A percentile compares a stretch with the other conserved stretches of the same genome.
Evolutionary conservation across 2,113 vertebrate species (phyloP).

Genomic region (Spermophilus dauricus): DNA sequence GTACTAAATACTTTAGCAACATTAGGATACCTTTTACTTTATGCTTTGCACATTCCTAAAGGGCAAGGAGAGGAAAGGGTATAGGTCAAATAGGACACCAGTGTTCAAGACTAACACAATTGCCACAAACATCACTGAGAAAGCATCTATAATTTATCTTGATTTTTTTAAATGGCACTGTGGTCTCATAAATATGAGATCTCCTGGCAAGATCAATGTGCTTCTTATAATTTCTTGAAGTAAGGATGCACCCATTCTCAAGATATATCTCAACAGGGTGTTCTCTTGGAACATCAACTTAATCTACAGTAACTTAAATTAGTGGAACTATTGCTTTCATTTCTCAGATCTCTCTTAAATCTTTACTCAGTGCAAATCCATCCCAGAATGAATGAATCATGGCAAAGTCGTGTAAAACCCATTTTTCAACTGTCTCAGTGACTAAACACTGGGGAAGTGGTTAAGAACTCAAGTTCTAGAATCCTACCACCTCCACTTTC

Average conservation of each 20-base stretch:
- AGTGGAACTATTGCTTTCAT: slow-evolving; percentile 28
- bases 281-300: neutral
- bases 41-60: neutral
- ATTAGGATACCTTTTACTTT: neutral
- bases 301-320: slow-evolving; percentile 49
- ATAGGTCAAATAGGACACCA: neutral
- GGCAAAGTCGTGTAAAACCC: slow-evolving; percentile 25
- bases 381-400: slow-evolving; percentile 64
- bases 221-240: slow-evolving; percentile 53
- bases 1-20: neutral
- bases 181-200: slow-evolving; percentile 41
- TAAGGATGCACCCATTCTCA: neutral
- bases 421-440: slow-evolving; percentile 35
- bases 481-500: neutral
- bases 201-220: slow-evolving; percentile 26
- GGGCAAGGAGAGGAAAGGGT: neutral
- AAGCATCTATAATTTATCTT: neutral
- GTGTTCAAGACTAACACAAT: neutral
- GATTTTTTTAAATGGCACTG: neutral
- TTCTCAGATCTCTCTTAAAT: slow-evolving; percentile 48
- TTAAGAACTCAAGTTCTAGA: slow-evolving; percentile 58
- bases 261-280: slow-evolving; percentile 4
- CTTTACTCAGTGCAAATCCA: slow-evolving; percentile 51
- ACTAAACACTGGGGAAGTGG: slow-evolving; percentile 37
- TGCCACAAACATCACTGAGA: neutral